A percentile compares a stretch with the other conserved stretches of the same genome.
phyloP scores from a whole-genome alignment of 2,113 vertebrate genomes.

The Nymphicus hollandicus region DNA sequence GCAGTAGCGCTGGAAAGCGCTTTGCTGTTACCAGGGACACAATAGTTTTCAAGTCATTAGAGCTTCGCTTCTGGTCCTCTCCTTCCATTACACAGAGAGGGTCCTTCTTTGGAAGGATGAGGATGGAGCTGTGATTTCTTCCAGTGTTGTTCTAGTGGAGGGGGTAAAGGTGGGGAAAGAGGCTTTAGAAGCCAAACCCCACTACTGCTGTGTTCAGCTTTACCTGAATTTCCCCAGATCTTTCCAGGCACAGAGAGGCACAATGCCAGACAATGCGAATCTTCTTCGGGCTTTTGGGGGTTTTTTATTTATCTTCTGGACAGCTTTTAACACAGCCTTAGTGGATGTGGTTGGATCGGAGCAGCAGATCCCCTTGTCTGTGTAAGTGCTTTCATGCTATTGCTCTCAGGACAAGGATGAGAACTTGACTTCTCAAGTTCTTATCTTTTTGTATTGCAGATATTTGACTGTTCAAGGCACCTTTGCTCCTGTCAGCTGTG shows the following conservation, averaged over 20 bases:
- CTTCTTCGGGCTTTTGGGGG: conserved; percentile 56
- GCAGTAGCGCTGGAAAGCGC: conserved; percentile 69
- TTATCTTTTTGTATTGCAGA: conserved; percentile 12
- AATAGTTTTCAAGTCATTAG: conserved; percentile 70
- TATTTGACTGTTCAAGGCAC: conserved; percentile 22
- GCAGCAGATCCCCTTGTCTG: conserved; percentile 93
- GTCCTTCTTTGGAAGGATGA: conserved; percentile 49
- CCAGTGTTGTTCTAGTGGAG: neutral
- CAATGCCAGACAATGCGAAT: conserved; percentile 74
- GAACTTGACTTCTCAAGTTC: conserved; percentile 46
- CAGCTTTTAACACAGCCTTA: conserved; percentile 77
- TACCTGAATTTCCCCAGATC: conserved; percentile 13
- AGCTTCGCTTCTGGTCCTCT: conserved; percentile 55
- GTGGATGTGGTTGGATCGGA: conserved; percentile 82
- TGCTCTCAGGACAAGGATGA: neutral
- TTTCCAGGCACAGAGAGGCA: conserved; percentile 13
- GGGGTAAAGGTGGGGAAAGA: neutral
- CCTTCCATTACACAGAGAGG: conserved; percentile 20
- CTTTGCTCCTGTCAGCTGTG: neutral
- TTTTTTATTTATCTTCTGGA: conserved; percentile 77
- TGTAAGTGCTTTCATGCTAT: conserved; percentile 83
- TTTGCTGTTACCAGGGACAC: conserved; percentile 72
- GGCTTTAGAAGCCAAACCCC: neutral
- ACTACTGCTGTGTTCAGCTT: neutral
- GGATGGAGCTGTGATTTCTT: conserved; percentile 65